Evolutionary conservation across 64 coral and sea anemone genomes (phyloP).

Genomic region (Exaiptasia diaphana): DNA sequence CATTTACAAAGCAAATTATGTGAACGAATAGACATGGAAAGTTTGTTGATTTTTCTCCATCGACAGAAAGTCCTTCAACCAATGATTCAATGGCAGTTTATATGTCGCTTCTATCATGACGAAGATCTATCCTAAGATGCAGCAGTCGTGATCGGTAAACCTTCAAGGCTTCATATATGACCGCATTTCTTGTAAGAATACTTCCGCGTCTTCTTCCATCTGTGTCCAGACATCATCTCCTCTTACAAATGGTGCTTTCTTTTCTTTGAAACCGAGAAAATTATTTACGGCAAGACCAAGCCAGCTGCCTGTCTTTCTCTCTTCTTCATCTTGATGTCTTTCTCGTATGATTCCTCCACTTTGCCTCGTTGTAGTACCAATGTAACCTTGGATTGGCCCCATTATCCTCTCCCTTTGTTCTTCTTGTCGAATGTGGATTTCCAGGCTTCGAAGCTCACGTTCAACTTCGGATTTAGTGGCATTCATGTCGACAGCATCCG

Average conservation of each 20-base stretch:
- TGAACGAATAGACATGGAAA: no score
- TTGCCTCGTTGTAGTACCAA: not conserved
- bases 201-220: constrained; percentile 62
- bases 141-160: no score
- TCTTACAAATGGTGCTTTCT: constrained; percentile 45
- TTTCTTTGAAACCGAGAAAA: not conserved
- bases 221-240: constrained; percentile 79
- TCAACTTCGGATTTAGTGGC: constrained; percentile 20
- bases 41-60: no score
- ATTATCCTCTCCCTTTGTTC: not conserved
- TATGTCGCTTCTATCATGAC: no score
- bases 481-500: constrained; percentile 85
- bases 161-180: no score
- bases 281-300: not conserved
- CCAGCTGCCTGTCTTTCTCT: not conserved
- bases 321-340: not conserved
- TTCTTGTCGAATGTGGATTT: not conserved
- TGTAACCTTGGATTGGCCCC: not conserved
- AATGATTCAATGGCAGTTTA: no score
- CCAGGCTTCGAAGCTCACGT: constrained; percentile 21
- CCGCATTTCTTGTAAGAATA: no score
- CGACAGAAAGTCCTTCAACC: no score
- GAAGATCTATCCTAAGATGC: no score
- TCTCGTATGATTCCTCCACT: not conserved
- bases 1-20: no score